phyloP scores from a whole-genome alignment of 2,113 vertebrate genomes.

The Choloepus hoffmanni region DNA sequence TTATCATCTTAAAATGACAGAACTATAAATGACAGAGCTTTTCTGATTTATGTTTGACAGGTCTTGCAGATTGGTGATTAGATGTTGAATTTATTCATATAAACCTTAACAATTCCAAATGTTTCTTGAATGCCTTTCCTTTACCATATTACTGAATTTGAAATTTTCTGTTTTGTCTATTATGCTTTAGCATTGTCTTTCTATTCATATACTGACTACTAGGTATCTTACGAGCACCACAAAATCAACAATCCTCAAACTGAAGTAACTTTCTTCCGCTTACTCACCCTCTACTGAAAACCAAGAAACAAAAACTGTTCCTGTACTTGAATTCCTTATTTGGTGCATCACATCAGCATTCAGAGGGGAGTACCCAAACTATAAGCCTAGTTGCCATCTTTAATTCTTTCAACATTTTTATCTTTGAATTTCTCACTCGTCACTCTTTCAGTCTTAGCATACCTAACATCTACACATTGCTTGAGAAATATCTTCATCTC shows the following conservation, averaged over 20 bases:
- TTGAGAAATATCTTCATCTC: neutral
- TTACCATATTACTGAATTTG: neutral
- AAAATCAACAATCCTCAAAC: neutral
- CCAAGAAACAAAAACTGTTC: neutral
- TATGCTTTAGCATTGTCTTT: neutral
- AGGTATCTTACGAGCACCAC: neutral
- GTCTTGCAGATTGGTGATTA: neutral
- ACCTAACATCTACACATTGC: neutral
- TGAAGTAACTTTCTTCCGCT: neutral
- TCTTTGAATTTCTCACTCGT: neutral
- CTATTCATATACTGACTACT: neutral
- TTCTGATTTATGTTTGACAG: slow-evolving; percentile 1
- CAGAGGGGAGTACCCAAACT: neutral
- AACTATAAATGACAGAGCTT: neutral
- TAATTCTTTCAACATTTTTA: neutral
- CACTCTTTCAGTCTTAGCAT: neutral
- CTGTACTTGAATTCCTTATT: neutral
- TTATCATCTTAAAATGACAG: slow-evolving; percentile 25
- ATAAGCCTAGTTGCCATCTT: neutral
- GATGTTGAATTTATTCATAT: neutral
- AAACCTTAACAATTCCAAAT: neutral
- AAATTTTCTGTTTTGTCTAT: neutral
- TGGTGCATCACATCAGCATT: neutral
- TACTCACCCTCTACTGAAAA: neutral
- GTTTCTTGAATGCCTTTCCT: neutral